Percentiles rank a stretch among this genome's conserved stretches.
phyloP scores from a whole-genome alignment of 2,888 invertebrate genomes.

The Camponotus fellah region DNA sequence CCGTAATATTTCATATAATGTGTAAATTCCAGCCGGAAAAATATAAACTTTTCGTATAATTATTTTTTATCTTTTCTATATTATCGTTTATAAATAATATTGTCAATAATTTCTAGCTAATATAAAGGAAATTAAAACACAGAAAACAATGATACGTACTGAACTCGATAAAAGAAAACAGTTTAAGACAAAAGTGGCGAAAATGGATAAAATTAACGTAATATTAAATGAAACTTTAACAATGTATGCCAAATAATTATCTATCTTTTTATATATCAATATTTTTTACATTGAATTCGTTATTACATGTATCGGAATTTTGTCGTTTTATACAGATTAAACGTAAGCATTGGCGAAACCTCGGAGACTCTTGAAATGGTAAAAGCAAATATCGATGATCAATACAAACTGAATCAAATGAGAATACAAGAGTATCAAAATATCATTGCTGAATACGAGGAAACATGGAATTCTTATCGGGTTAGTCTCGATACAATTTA shows the following conservation, averaged over 20 bases:
- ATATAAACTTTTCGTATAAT: no score
- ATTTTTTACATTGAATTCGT: not conserved
- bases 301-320: not conserved
- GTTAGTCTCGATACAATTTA: conserved; percentile 30
- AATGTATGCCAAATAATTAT: conserved; percentile 51
- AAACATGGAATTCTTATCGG: conserved; percentile 52
- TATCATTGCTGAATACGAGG: conserved; percentile 52
- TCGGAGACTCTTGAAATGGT: conserved; percentile 14
- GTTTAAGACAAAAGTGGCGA: conserved; percentile 45
- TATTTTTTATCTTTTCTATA: not conserved
- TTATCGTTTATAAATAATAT: not conserved
- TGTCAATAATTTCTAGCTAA: conserved; percentile 6
- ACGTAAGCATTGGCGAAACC: not conserved
- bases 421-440: conserved; percentile 7
- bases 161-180: conserved; percentile 52
- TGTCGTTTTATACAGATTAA: conserved; percentile 35
- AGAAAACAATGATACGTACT: conserved; percentile 2
- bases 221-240: conserved; percentile 15
- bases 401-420: conserved; percentile 52
- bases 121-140: not conserved
- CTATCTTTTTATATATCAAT: not conserved
- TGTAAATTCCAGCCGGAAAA: not conserved
- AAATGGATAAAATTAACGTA: conserved; percentile 14
- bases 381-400: conserved; percentile 59
- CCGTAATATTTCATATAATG: not conserved